Percentiles rank a stretch among this genome's conserved stretches.
phyloP scores from a whole-genome alignment of 92 coral and sea anemone species.

The Umimayanthus chanpuru region DNA sequence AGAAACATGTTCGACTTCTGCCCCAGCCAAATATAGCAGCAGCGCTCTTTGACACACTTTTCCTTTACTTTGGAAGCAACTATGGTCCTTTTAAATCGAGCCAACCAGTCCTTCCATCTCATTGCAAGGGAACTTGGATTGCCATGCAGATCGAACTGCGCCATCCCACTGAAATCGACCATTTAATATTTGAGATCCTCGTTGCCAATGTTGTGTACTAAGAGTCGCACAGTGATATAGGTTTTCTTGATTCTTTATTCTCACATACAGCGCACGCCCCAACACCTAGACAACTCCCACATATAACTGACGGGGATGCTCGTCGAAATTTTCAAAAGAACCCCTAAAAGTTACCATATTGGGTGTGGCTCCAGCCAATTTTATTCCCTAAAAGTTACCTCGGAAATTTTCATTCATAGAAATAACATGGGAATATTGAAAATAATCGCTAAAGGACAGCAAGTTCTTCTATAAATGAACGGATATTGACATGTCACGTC shows the following conservation, averaged over 20 bases:
- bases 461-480: too few species aligned
- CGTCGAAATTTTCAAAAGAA: too few species aligned
- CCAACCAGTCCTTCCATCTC: background rate
- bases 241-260: conserved; percentile 12
- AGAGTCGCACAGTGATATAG: background rate
- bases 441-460: too few species aligned
- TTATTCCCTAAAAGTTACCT: too few species aligned
- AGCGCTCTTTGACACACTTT: conserved; percentile 8
- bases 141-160: background rate
- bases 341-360: too few species aligned
- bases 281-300: background rate
- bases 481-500: too few species aligned
- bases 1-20: conserved; percentile 25
- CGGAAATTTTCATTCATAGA: too few species aligned
- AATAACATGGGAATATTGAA: too few species aligned
- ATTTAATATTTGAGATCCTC: background rate
- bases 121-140: background rate
- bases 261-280: background rate
- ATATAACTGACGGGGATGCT: too few species aligned
- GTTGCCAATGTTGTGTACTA: conserved; percentile 24
- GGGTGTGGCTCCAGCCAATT: too few species aligned
- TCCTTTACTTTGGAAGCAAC: conserved; percentile 1
- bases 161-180: conserved; percentile 30
- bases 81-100: conserved; percentile 20
- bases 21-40: conserved; percentile 6